Evolutionary conservation across 2,888 invertebrate genomes (phyloP), one percentile per base, ranked within the genome.

Genomic region (Drosophila colorata): DNA sequence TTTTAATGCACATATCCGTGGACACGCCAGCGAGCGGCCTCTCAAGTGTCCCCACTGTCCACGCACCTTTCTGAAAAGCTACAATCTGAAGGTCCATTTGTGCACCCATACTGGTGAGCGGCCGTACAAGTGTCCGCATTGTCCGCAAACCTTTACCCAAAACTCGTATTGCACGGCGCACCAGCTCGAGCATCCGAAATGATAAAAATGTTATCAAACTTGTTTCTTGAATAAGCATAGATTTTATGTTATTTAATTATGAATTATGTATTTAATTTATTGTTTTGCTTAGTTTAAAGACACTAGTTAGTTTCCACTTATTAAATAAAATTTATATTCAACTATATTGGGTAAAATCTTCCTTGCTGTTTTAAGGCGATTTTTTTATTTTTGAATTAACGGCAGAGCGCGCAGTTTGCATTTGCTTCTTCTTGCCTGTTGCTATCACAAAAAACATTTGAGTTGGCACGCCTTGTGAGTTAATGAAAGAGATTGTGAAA

Each of bases 31-130:
- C 20, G 48, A 67, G 2, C 16, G 31, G 7, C 6, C n/a, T 1
- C 8, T 43, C 1, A 13, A 43, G 31, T 66, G 66, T 20, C 47
- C 48, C n/a, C 56, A 66, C 4, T 66, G 68, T 9, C 31, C 52
- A 13, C 13, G 33, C 4, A 28, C 25, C 31, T 51, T 63, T 6
- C 14, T 20, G 0, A 61, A 14, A 9, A 35, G 7, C 18, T 38
- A 52, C 46, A 46, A 61, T 16, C 40, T 47, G 3, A 52, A 47
- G 7, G 40, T 52, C 0, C 64, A 61, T 35, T 11, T 55, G 3
- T 18, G 31, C 31, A 53, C n/a, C 55, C 57, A 65, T 11, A 64
- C 40, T 1, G 46, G 40, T 0, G 35, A 46, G 18, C 31, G 18
- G 7, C 25, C 52, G 1, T 53, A 16, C 11, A 66, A 67, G 14